phyloP scores from a whole-genome alignment of 2,888 invertebrate species.

The Cryptus viduatorius region DNA sequence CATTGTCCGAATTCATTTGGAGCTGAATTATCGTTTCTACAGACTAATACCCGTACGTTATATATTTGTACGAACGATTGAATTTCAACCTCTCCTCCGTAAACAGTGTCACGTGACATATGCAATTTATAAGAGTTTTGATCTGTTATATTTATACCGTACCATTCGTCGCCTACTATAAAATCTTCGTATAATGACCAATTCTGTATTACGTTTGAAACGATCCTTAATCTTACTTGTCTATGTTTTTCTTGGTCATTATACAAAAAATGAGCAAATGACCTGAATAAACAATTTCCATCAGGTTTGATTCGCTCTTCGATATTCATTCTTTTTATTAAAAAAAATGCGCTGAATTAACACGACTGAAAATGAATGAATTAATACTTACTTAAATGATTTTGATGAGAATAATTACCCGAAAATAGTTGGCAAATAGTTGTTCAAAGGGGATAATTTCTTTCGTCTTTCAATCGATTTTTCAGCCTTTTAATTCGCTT shows the following conservation, averaged over 20 bases:
- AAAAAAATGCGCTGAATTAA: no score
- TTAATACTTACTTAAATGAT: no score
- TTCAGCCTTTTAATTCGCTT: no score
- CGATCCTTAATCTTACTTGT: no score
- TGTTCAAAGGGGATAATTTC: no score
- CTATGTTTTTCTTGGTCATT: no score
- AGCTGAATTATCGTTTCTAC: not conserved
- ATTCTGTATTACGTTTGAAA: not conserved
- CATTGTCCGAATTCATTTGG: not conserved
- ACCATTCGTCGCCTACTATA: not conserved
- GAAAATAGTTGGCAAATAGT: no score
- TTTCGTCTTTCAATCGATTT: no score
- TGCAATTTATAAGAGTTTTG: not conserved
- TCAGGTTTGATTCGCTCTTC: not conserved
- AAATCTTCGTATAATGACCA: not conserved
- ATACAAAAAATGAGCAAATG: not conserved
- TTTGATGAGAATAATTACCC: no score
- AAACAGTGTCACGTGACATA: constrained; percentile 26
- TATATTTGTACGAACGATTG: constrained; percentile 22
- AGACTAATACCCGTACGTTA: constrained; percentile 4
- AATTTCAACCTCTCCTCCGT: constrained; percentile 21
- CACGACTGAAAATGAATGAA: no score
- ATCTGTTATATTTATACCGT: not conserved
- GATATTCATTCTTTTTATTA: no score
- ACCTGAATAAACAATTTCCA: not conserved